Evolutionary conservation across 2,797 vertebrate species (phyloP).

Genomic region (Enteromius trimaculatus): DNA sequence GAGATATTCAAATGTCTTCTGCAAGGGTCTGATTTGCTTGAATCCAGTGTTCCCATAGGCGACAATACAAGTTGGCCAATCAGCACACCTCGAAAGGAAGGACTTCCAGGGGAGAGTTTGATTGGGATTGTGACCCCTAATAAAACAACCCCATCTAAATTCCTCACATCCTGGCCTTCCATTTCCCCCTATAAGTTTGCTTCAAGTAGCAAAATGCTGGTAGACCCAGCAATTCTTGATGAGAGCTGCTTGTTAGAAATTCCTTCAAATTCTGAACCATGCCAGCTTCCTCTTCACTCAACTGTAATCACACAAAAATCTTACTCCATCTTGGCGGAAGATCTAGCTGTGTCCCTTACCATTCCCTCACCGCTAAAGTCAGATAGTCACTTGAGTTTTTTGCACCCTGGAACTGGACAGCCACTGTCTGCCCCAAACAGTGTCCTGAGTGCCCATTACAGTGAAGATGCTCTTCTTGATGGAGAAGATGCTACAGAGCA

Average conservation of each 20-base stretch:
- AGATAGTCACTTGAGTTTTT: conserved; percentile 93
- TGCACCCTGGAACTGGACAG: conserved; percentile 78
- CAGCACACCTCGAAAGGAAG: conserved; percentile 75
- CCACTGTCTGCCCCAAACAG: conserved; percentile 82
- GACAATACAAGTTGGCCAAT: conserved; percentile 74
- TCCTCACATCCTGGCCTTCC: conserved; percentile 76
- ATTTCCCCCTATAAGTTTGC: conserved; percentile 82
- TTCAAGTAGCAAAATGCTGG: conserved; percentile 74
- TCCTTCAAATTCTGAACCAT: conserved; percentile 73
- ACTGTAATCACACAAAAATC: conserved; percentile 67
- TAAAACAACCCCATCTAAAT: conserved; percentile 77
- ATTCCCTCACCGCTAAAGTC: conserved; percentile 97
- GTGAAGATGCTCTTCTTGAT: conserved; percentile 90
- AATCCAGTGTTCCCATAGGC: conserved; percentile 68
- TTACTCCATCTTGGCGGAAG: conserved; percentile 91
- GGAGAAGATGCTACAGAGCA: conserved; percentile 93
- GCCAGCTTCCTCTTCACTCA: conserved; percentile 67
- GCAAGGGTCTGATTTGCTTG: conserved; percentile 90
- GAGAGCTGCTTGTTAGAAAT: conserved; percentile 95
- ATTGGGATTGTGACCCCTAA: conserved; percentile 68
- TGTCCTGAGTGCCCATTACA: conserved; percentile 89
- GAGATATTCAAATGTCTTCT: conserved; percentile 97
- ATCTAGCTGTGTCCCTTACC: conserved; percentile 95
- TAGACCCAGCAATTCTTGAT: conserved; percentile 90
- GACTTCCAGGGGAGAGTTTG: conserved; percentile 66